Evolutionary conservation across 2,888 invertebrate species (phyloP).

Genomic region (Apantesis nais): DNA sequence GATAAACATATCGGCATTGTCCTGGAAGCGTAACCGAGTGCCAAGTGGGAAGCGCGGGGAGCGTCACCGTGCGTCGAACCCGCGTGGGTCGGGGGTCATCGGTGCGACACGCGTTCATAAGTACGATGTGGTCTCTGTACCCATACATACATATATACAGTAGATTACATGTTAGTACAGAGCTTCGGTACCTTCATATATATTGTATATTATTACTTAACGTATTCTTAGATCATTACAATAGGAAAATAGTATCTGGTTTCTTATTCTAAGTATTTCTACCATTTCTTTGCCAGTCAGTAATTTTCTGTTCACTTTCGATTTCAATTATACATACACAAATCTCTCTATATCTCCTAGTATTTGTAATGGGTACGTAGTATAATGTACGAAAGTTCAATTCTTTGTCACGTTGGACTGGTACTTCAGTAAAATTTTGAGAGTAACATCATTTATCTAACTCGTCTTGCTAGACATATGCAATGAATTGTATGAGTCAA

Average conservation of each 20-base stretch:
- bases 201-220: slow-evolving; percentile 7
- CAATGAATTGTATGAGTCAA: slow-evolving; percentile 84
- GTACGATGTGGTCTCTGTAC: slow-evolving; percentile 63
- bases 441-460: slow-evolving; percentile 76
- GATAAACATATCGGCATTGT: slow-evolving; percentile 70
- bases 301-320: slow-evolving; percentile 35
- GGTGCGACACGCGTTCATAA: slow-evolving; percentile 80
- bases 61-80: slow-evolving; percentile 74
- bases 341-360: slow-evolving; percentile 18
- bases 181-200: slow-evolving; percentile 33
- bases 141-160: slow-evolving; percentile 52
- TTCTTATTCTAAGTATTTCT: slow-evolving; percentile 48
- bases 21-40: slow-evolving; percentile 55
- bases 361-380: slow-evolving; percentile 27
- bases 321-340: slow-evolving; percentile 28
- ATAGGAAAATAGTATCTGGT: slow-evolving; percentile 25
- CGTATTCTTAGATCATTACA: slow-evolving; percentile 21
- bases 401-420: slow-evolving; percentile 60
- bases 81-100: slow-evolving; percentile 84
- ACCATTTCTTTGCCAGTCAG: slow-evolving; percentile 19
- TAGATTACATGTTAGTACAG: slow-evolving; percentile 22
- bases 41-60: slow-evolving; percentile 47
- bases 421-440: slow-evolving; percentile 64
- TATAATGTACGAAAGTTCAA: slow-evolving; percentile 60
- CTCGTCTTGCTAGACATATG: slow-evolving; percentile 75